Evolutionary conservation across 2,888 invertebrate genomes (phyloP).

Genomic region (Agrochola circellaris): DNA sequence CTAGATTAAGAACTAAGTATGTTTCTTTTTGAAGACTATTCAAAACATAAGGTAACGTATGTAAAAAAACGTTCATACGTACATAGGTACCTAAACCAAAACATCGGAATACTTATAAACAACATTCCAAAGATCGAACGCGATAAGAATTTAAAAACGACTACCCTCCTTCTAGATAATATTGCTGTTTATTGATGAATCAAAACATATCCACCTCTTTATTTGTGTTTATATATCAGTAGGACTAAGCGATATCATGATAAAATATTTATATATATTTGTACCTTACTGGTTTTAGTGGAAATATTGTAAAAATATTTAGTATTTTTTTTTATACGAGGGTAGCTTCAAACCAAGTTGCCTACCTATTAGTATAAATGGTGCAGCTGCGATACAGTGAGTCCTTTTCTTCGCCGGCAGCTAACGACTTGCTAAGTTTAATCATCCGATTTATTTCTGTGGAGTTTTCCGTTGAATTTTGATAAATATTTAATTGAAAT

Average conservation of each 20-base stretch:
- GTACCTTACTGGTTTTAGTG: neutral
- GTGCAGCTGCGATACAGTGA: slow-evolving; percentile 55
- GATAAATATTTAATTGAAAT: slow-evolving; percentile 54
- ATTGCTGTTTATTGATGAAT: slow-evolving; percentile 7
- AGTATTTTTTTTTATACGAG: slow-evolving; percentile 47
- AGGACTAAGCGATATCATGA: neutral
- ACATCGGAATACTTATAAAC: slow-evolving; percentile 18
- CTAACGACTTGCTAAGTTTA: slow-evolving; percentile 47
- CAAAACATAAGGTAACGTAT: neutral
- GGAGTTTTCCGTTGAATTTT: slow-evolving; percentile 12
- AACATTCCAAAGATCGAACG: slow-evolving; percentile 31
- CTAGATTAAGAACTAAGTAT: neutral
- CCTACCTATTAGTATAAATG: slow-evolving; percentile 74
- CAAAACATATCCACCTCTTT: slow-evolving; percentile 2
- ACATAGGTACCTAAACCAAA: neutral
- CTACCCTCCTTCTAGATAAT: slow-evolving; percentile 41
- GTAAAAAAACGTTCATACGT: neutral
- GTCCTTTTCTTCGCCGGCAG: slow-evolving; percentile 68
- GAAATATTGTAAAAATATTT: neutral
- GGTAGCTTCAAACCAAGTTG: slow-evolving; percentile 62
- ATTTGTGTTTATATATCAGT: neutral
- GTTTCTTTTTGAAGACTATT: neutral
- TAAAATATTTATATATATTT: slow-evolving; percentile 3
- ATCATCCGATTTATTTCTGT: slow-evolving; percentile 16
- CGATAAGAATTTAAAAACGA: slow-evolving; percentile 27